Base-by-base conservation (phyloP, 2,797 vertebrate genomes). In the Mallotus villosus region DNA sequence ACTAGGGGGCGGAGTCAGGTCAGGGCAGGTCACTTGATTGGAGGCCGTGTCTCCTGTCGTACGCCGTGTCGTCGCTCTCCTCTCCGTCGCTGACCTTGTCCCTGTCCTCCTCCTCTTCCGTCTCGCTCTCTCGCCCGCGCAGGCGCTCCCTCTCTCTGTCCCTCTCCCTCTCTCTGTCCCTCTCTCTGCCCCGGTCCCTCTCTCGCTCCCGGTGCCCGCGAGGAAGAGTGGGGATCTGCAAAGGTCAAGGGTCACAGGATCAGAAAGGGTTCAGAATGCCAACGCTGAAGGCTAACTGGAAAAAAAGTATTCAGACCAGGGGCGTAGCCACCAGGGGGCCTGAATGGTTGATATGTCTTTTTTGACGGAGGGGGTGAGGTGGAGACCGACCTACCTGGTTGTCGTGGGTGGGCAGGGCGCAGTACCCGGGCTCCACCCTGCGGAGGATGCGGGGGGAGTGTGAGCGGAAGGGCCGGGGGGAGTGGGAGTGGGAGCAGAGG, bases 61-160 rank as follows among this genome's bases (percentile, higher is more conserved):
- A 94, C 0, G 92, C 90, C 0, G 93, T 92, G 82, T 93, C 91
- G 1, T 93, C 93, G 1, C 92, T 94, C 82, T 93, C 92, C 73
- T 93, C 93, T 0, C 90, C 91, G 0, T 92, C 92, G 21, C 93
- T 93, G 0, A 77, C 88, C 73, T 89, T 72, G 27, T 89, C 88
- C 63, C 86, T 86, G 70, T 92, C 93, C 27, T 93, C 90, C 0
- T 93, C 92, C 37, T 93, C 91, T 70, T 93, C 93, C 0, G 92
- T 93, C 64, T 93, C 91, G 0, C 91, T 94, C 9, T 81, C 78
- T 19, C 51, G 70, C 46, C 77, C 72, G 2, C 86, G 78, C 75
- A 90, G 85, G 9, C 86, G 84, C 46, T 90, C 84, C 14, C 84
- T 75, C 37, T 82, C 85, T 70, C n/a, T n/a, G n/a, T n/a, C n/a